Percentiles rank a stretch among this genome's conserved stretches.
Conservation (phyloP, 2,888 invertebrate species). For the Nezara viridula region DNA sequence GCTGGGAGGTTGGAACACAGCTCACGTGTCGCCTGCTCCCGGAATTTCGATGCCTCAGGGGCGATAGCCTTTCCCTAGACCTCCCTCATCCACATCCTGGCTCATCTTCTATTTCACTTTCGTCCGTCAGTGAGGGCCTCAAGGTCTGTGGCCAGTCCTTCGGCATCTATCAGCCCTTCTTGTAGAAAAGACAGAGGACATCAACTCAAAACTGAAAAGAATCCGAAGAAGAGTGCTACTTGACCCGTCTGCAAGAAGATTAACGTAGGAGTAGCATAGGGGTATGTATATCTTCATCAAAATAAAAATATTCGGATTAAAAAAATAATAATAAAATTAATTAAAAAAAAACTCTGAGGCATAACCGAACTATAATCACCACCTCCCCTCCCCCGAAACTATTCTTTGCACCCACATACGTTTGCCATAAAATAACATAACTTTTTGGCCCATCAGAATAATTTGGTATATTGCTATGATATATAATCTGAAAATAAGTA, state of each 20-base stretch:
- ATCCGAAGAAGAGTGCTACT: not conserved
- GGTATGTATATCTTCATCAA: too few species aligned
- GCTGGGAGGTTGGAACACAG: constrained; percentile 3
- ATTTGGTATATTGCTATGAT: too few species aligned
- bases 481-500: too few species aligned
- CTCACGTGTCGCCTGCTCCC: constrained; percentile 48
- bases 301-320: too few species aligned
- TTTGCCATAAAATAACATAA: too few species aligned
- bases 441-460: too few species aligned
- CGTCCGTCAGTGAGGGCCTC: constrained; percentile 10
- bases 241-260: not conserved
- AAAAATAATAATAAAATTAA: too few species aligned
- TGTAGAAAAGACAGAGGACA: not conserved
- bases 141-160: not conserved
- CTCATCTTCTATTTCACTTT: constrained; percentile 42
- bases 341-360: too few species aligned
- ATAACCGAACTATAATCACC: too few species aligned
- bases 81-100: constrained; percentile 5
- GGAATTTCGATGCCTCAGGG: constrained; percentile 54
- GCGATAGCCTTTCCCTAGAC: constrained; percentile 52
- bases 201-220: not conserved
- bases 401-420: too few species aligned
- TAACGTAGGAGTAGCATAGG: not conserved
- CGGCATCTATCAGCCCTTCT: not conserved
- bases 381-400: too few species aligned